These are phyloP conservation scores for Dolichotis patagonum DNA, from an alignment of 2,113 vertebrate species.

Conservation along the genomic window DNA sequence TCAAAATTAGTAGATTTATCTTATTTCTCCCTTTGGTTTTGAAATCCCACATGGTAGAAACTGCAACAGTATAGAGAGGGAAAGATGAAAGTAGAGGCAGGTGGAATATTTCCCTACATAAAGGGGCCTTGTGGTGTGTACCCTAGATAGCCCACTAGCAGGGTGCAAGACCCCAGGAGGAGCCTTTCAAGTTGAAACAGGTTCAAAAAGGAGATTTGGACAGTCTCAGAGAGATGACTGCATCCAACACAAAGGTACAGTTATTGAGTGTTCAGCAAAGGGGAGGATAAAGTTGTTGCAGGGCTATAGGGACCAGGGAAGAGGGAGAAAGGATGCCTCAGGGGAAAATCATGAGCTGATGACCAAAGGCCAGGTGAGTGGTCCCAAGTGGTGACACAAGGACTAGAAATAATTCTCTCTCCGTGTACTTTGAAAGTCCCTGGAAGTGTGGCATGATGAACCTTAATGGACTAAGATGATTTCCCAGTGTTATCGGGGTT, in stretches of 20 bases:
- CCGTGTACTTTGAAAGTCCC: background rate
- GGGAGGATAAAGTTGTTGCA: background rate
- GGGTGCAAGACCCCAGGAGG: background rate
- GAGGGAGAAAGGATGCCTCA: background rate
- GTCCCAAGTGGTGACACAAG: background rate
- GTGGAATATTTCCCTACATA: background rate
- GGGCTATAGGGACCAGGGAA: background rate
- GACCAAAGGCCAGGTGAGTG: background rate
- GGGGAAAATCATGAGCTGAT: background rate
- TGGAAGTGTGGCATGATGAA: background rate
- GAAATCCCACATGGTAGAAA: background rate
- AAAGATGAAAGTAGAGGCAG: background rate
- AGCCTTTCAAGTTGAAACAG: background rate
- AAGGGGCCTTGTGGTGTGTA: background rate
- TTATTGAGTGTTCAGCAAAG: background rate
- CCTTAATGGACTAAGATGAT: background rate
- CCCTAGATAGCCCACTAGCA: background rate
- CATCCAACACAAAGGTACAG: background rate
- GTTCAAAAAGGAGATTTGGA: background rate
- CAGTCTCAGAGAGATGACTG: background rate
- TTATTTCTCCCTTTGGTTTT: constrained; percentile 28
- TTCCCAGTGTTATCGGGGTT: background rate
- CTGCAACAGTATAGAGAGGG: background rate
- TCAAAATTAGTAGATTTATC: background rate
- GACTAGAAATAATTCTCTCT: background rate